These are phyloP conservation scores for Turritopsis rubra DNA, from an alignment of 30 jellyfish, hydroid and myxozoan species.

Conservation along the genomic window DNA sequence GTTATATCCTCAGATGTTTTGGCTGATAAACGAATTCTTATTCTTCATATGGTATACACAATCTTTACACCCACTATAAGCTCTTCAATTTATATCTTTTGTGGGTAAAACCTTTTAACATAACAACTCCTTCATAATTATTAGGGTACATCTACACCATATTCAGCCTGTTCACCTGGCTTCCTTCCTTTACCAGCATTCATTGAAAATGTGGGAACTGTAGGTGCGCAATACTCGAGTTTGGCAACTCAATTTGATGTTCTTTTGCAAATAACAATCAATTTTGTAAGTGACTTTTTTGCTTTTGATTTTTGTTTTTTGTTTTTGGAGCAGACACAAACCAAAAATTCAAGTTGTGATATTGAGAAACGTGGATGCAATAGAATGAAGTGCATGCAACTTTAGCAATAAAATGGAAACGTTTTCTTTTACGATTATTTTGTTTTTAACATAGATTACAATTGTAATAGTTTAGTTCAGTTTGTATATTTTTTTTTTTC, in stretches of 20 bases:
- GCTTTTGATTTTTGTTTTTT: no score
- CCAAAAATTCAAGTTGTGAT: no score
- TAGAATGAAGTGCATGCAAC: no score
- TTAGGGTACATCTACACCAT: conserved; percentile 82
- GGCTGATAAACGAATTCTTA: conserved; percentile 48
- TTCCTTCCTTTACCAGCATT: conserved; percentile 75
- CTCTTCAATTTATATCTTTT: no score
- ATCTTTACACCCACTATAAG: no score
- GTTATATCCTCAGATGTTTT: conserved; percentile 87
- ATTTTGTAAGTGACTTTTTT: conserved; percentile 40
- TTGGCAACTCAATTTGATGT: conserved; percentile 58
- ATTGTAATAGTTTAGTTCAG: no score
- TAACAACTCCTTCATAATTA: neutral
- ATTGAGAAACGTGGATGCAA: no score
- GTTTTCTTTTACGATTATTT: no score
- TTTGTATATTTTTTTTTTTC: neutral
- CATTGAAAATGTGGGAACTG: conserved; percentile 25
- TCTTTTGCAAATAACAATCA: conserved; percentile 34
- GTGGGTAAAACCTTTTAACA: neutral
- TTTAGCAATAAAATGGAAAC: no score
- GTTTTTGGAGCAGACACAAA: no score
- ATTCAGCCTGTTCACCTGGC: conserved; percentile 86
- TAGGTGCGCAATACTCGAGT: conserved; percentile 27
- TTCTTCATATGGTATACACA: conserved; percentile 81
- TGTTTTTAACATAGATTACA: no score